These are phyloP conservation scores for Nestor notabilis DNA, from an alignment of 2,113 vertebrate species.

Conservation along the genomic window DNA sequence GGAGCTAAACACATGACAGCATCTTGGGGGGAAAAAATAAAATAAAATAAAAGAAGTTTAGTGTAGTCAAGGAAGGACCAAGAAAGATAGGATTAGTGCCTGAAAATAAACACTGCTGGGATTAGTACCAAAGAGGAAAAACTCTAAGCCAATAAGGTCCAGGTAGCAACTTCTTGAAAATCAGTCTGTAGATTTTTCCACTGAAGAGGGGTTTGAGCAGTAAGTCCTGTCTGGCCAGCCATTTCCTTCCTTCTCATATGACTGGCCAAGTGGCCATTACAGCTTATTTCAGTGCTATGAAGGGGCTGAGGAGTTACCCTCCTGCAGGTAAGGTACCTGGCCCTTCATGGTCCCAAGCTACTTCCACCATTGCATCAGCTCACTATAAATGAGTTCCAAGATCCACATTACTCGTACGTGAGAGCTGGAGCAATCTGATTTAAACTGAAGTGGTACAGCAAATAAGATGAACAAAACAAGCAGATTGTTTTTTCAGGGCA, in stretches of 20 bases:
- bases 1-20: background rate
- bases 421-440: background rate
- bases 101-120: background rate
- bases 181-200: background rate
- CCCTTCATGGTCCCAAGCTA: background rate
- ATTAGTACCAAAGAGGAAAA: background rate
- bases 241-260: background rate
- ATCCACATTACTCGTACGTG: background rate
- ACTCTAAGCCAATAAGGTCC: background rate
- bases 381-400: background rate
- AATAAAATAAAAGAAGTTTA: background rate
- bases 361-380: background rate
- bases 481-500: background rate
- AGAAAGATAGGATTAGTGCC: background rate
- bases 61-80: background rate
- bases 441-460: background rate
- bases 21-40: background rate
- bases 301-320: background rate
- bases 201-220: background rate
- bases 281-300: background rate
- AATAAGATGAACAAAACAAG: background rate
- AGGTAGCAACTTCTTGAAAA: background rate
- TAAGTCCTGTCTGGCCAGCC: background rate
- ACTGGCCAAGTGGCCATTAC: background rate
- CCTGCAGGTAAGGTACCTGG: background rate